Conservation (phyloP, 1,140 invertebrate genomes). For the Arion vulgaris region DNA sequence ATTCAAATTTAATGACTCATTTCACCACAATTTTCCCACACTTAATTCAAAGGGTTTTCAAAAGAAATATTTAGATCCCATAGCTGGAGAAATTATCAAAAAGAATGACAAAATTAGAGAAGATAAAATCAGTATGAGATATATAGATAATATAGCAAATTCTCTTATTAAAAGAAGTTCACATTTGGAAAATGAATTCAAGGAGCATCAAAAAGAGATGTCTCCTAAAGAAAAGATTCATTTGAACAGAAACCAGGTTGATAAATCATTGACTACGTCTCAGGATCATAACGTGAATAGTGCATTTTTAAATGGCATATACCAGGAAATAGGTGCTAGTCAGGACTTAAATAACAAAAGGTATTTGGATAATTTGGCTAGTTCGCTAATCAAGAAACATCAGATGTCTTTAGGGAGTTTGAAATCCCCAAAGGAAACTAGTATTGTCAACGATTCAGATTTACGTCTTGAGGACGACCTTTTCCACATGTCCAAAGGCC, state of each 20-base stretch:
- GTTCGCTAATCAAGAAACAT: background rate
- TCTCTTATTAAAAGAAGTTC: background rate
- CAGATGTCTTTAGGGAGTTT: background rate
- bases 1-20: background rate
- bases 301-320: too few species aligned
- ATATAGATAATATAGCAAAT: background rate
- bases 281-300: too few species aligned
- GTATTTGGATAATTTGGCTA: background rate
- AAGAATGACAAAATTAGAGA: background rate
- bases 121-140: background rate
- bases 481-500: too few species aligned
- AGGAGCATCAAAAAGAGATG: too few species aligned
- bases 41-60: too few species aligned
- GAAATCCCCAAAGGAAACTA: too few species aligned
- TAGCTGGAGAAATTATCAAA: background rate
- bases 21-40: background rate
- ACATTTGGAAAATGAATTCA: too few species aligned
- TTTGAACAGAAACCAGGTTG: too few species aligned
- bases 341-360: background rate
- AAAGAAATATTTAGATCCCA: background rate
- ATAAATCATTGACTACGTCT: too few species aligned
- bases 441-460: too few species aligned
- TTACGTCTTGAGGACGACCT: too few species aligned
- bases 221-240: too few species aligned
- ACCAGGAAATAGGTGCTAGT: background rate